These are phyloP conservation scores for Laupala kohalensis DNA, from an alignment of 1,140 invertebrate species.

Conservation along the genomic window DNA sequence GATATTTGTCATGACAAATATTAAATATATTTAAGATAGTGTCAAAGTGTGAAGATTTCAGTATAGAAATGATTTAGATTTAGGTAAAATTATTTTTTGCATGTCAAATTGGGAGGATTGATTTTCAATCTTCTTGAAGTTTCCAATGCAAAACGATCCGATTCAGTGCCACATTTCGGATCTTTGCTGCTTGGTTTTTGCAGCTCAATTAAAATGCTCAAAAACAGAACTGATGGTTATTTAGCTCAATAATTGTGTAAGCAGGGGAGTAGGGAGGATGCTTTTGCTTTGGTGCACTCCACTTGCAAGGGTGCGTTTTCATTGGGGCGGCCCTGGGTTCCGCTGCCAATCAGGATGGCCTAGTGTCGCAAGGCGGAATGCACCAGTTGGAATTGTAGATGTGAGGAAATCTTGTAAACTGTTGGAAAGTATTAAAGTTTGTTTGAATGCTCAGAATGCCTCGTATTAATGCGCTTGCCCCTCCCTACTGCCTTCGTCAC, in stretches of 20 bases:
- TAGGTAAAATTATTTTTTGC: background rate
- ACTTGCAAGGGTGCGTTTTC: slow-evolving; percentile 1
- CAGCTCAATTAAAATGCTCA: background rate
- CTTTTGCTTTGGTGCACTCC: slow-evolving; percentile 4
- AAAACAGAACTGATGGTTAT: slow-evolving; percentile 6
- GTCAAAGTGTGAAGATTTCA: slow-evolving; percentile 4
- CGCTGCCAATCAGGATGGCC: background rate
- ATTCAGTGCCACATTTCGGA: background rate
- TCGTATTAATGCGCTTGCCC: slow-evolving; percentile 15
- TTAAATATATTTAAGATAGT: slow-evolving; percentile 3
- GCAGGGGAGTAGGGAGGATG: slow-evolving; percentile 17
- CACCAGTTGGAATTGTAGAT: slow-evolving; percentile 12
- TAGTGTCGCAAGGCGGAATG: slow-evolving; percentile 8
- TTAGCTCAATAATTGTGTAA: slow-evolving; percentile 12
- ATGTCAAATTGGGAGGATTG: slow-evolving; percentile 3
- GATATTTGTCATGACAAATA: slow-evolving; percentile 5
- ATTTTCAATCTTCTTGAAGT: slow-evolving; percentile 1
- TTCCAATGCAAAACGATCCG: background rate
- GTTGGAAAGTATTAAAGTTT: slow-evolving; percentile 15
- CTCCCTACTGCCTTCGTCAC: slow-evolving; percentile 17
- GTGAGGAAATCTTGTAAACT: slow-evolving; percentile 14
- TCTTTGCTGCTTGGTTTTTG: slow-evolving; percentile 2
- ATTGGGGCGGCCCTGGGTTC: background rate
- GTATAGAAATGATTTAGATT: background rate
- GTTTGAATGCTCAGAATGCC: slow-evolving; percentile 15